Conservation (phyloP, 64 coral and sea anemone genomes). For the Pachyseris speciosa region DNA sequence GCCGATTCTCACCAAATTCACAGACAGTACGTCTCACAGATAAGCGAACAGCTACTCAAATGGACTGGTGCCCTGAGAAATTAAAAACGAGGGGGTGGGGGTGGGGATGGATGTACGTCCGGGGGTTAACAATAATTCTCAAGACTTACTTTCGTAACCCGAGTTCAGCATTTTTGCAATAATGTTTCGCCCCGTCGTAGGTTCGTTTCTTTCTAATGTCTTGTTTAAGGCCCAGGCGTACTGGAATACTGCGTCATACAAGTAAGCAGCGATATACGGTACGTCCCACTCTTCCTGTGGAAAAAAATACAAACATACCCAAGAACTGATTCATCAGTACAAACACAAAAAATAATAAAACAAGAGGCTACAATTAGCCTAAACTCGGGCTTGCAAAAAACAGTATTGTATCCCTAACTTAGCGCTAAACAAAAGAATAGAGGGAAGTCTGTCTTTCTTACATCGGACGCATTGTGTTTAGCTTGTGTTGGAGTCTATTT, state of each 20-base stretch:
- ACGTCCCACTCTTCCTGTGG: background rate
- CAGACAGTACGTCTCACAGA: too few relatives aligned
- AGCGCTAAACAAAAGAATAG: too few relatives aligned
- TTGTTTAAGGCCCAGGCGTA: conserved; percentile 59
- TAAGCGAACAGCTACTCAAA: too few relatives aligned
- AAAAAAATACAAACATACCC: background rate
- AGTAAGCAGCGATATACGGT: background rate
- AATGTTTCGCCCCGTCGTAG: conserved; percentile 5
- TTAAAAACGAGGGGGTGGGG: too few relatives aligned
- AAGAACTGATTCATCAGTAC: too few relatives aligned
- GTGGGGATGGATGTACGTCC: background rate
- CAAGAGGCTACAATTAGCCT: background rate
- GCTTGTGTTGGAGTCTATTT: too few relatives aligned
- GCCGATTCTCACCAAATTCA: too few relatives aligned
- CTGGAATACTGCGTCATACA: conserved; percentile 64
- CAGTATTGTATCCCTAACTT: too few relatives aligned
- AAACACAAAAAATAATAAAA: background rate
- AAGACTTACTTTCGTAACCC: conserved; percentile 55
- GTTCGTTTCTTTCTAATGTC: background rate
- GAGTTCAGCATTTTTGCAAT: conserved; percentile 27
- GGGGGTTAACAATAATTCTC: background rate
- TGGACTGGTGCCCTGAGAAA: too few relatives aligned
- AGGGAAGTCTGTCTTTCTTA: too few relatives aligned
- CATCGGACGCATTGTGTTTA: too few relatives aligned
- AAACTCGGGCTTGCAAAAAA: too few relatives aligned